These are phyloP conservation scores for Antheraea assamensis DNA, from an alignment of 2,888 invertebrate species.

Conservation along the genomic window DNA sequence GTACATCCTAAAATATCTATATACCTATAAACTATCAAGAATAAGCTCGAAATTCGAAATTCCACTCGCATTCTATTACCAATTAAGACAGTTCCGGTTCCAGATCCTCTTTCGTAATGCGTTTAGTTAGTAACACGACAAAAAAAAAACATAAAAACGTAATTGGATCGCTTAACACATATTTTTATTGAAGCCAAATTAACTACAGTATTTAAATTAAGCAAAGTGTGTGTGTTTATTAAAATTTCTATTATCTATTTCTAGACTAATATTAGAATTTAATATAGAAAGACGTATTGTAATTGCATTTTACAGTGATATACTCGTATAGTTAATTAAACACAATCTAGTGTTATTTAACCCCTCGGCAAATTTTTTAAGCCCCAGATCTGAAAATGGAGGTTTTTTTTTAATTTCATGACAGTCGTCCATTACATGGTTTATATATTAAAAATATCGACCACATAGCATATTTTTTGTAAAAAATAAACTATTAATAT, in stretches of 20 bases:
- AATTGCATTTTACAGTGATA: not conserved
- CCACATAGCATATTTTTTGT: too few species aligned
- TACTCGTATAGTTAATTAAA: not conserved
- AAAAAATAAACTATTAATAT: too few species aligned
- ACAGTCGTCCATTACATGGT: too few species aligned
- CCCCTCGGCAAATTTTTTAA: too few species aligned
- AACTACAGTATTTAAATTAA: constrained; percentile 37
- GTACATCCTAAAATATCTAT: not conserved
- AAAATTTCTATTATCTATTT: not conserved
- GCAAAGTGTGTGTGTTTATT: not conserved
- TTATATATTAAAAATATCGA: too few species aligned
- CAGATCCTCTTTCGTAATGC: constrained; percentile 72
- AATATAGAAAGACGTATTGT: not conserved
- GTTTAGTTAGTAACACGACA: constrained; percentile 49
- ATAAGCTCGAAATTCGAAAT: constrained; percentile 24
- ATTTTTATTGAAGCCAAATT: constrained; percentile 54
- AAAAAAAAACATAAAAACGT: constrained; percentile 53
- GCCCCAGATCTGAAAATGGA: too few species aligned
- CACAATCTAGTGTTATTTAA: not conserved
- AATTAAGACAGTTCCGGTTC: constrained; percentile 75
- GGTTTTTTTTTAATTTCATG: too few species aligned
- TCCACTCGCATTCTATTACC: constrained; percentile 53
- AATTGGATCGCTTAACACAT: constrained; percentile 59
- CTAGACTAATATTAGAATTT: not conserved
- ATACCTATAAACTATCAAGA: not conserved